A percentile compares a stretch with the other conserved stretches of the same genome.
These are phyloP conservation scores for Lydus trimaculatus DNA, from an alignment of 2,888 invertebrate species.

Conservation along the genomic window DNA sequence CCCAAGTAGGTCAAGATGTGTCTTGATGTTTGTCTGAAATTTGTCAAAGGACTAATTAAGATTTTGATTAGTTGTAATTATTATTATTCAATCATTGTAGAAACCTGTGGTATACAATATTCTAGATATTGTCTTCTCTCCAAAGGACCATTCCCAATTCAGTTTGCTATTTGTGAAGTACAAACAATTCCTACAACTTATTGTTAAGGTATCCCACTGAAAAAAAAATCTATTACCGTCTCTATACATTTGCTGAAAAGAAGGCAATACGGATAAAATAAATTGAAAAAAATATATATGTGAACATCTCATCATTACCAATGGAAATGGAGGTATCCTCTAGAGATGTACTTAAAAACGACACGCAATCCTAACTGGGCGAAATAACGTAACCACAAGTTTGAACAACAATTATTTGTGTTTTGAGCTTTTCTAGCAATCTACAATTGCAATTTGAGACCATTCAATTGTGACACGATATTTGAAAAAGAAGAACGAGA, in stretches of 20 bases:
- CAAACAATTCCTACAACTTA: background rate
- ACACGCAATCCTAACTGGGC: conserved; percentile 14
- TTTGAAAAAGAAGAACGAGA: too few relatives aligned
- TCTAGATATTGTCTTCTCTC: background rate
- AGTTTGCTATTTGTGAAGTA: background rate
- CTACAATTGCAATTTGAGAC: too few relatives aligned
- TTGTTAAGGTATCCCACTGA: background rate
- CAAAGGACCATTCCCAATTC: background rate
- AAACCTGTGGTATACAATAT: background rate
- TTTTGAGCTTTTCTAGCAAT: too few relatives aligned
- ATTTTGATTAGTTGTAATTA: background rate
- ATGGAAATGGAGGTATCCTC: conserved; percentile 13
- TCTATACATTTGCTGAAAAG: background rate
- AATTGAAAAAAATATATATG: background rate
- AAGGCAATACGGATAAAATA: background rate
- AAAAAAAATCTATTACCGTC: background rate
- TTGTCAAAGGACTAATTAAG: background rate
- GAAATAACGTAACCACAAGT: conserved; percentile 11
- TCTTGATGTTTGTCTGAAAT: background rate
- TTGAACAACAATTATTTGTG: too few relatives aligned
- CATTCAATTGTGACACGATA: too few relatives aligned
- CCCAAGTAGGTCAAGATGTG: background rate
- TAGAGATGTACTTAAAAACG: conserved; percentile 20
- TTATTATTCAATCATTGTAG: background rate
- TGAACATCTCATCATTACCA: conserved; percentile 8